Evolutionary conservation across 2,113 vertebrate species (phyloP).

Genomic region (Colinus virginianus): DNA sequence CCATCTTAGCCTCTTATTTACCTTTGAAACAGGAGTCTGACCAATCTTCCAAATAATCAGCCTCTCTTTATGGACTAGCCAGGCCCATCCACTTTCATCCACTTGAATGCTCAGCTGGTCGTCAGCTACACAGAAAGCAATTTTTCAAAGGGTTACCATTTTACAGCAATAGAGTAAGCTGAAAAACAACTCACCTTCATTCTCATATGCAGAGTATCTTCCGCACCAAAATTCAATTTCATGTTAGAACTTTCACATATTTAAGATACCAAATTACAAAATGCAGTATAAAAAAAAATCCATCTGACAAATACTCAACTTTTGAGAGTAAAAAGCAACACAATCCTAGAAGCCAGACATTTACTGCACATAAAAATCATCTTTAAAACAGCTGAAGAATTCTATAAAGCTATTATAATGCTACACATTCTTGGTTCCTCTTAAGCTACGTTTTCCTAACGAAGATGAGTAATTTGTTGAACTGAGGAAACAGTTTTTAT

Average conservation of each 20-base stretch:
- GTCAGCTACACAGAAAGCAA: slow-evolving; percentile 76
- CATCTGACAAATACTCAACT: background rate
- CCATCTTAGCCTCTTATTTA: slow-evolving; percentile 49
- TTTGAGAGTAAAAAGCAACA: background rate
- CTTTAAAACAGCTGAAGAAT: background rate
- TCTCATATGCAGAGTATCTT: background rate
- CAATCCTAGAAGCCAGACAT: background rate
- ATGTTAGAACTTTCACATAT: background rate
- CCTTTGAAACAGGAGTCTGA: slow-evolving; percentile 91
- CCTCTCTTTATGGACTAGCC: slow-evolving; percentile 90
- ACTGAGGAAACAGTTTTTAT: background rate
- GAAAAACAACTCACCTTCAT: background rate
- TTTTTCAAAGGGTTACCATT: background rate
- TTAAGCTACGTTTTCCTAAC: background rate
- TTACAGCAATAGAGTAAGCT: background rate
- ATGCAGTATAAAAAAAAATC: background rate
- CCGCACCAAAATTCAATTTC: background rate
- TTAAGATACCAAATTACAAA: background rate
- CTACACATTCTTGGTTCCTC: accelerated
- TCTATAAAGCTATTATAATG: background rate
- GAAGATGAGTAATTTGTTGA: background rate
- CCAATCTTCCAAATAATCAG: slow-evolving; percentile 95
- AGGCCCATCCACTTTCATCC: slow-evolving; percentile 92
- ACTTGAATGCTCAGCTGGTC: slow-evolving; percentile 88
- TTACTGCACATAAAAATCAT: background rate